Evolutionary conservation across 2,113 vertebrate genomes (phyloP).

Genomic region (Psittacula cyanocephala): DNA sequence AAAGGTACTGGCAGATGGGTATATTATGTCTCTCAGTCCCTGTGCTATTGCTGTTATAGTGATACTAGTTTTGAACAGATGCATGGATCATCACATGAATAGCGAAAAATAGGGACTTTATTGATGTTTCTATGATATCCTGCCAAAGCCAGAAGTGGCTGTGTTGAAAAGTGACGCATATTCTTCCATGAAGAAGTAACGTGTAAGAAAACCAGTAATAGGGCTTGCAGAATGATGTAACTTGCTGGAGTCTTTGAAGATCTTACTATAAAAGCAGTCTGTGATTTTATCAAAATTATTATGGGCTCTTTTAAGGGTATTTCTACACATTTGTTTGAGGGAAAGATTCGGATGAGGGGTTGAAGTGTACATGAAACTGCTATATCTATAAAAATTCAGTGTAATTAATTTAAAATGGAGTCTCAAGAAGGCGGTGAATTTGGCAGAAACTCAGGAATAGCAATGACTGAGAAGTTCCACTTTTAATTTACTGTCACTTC

Average conservation of each 20-base stretch:
- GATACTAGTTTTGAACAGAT: background rate
- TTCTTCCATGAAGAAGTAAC: background rate
- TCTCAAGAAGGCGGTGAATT: background rate
- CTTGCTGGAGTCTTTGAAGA: background rate
- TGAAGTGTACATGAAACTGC: background rate
- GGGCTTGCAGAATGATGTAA: background rate
- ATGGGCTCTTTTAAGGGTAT: background rate
- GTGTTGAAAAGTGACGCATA: rapidly evolving
- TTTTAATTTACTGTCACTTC: slow-evolving; percentile 17
- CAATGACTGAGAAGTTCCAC: background rate
- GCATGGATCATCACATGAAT: background rate
- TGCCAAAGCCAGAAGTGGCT: background rate
- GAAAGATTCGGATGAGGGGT: background rate
- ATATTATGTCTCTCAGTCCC: background rate
- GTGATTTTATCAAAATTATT: background rate
- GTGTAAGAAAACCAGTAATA: background rate
- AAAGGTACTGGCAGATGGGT: background rate
- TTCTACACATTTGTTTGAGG: background rate
- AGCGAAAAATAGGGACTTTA: background rate
- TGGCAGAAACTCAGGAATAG: background rate
- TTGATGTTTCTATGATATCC: background rate
- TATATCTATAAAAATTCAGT: background rate
- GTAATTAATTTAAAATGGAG: background rate
- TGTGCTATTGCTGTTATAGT: background rate
- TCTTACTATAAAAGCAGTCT: background rate